A percentile compares a stretch with the other conserved stretches of the same genome.
Evolutionary conservation across 2,113 vertebrate species (phyloP).

Genomic region (Peucedramus taeniatus): DNA sequence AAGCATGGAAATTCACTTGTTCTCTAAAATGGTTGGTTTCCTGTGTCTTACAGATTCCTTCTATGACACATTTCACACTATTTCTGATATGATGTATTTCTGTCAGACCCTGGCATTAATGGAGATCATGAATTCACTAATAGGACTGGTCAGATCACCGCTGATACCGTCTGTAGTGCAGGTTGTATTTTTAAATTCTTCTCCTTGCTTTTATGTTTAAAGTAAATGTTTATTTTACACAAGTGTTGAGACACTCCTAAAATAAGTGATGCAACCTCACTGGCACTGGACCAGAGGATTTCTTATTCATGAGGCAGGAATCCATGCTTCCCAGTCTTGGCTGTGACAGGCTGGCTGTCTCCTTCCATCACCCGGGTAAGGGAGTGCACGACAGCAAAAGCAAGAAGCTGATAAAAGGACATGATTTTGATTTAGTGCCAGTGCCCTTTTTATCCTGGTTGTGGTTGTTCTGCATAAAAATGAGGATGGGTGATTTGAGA

Average conservation of each 20-base stretch:
- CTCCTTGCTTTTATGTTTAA: not conserved
- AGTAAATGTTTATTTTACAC: not conserved
- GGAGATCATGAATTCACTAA: slow-evolving; percentile 86
- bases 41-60: slow-evolving; percentile 82
- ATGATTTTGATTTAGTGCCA: not conserved
- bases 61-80: slow-evolving; percentile 89
- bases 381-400: not conserved
- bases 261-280: not conserved
- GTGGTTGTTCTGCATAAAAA: not conserved
- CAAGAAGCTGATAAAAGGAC: not conserved
- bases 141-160: slow-evolving; percentile 83
- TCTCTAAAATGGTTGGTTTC: not conserved
- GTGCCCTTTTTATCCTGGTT: not conserved
- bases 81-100: slow-evolving; percentile 92
- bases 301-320: not conserved
- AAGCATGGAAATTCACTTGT: not conserved
- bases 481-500: not conserved
- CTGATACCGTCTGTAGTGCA: slow-evolving; percentile 83
- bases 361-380: not conserved
- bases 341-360: not conserved
- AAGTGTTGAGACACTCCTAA: not conserved
- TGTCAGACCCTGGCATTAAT: slow-evolving; percentile 87
- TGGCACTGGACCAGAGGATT: not conserved
- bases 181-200: slow-evolving; percentile 65
- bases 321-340: not conserved